Conservation (phyloP, 2,888 invertebrate genomes). For the Archaeoteleia sp. region DNA sequence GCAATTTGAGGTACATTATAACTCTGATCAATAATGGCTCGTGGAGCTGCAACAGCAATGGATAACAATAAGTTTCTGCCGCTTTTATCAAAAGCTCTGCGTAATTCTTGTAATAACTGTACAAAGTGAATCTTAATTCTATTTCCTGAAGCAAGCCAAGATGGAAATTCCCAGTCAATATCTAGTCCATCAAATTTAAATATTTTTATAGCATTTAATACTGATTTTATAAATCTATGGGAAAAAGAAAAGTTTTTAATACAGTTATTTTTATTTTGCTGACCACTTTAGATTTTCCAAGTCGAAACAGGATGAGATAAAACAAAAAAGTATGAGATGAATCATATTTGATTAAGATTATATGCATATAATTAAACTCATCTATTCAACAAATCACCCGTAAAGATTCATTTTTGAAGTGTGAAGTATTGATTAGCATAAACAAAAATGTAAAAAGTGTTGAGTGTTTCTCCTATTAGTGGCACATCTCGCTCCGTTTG, state of each 20-base stretch:
- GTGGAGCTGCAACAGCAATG: conserved; percentile 87
- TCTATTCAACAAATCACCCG: no score
- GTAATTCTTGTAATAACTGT: conserved; percentile 84
- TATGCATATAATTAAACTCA: no score
- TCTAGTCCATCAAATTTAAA: conserved; percentile 83
- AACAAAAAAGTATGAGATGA: no score
- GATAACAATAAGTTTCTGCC: conserved; percentile 80
- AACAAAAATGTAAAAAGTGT: no score
- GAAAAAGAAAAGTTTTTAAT: conserved; percentile 46
- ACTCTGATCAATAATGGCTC: conserved; percentile 83
- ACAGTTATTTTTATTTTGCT: background rate
- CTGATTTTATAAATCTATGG: conserved; percentile 78
- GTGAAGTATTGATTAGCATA: no score
- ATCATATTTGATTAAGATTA: no score
- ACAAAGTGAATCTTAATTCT: conserved; percentile 84
- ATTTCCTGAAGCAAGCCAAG: conserved; percentile 72
- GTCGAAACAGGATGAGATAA: background rate
- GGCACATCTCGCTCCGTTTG: background rate
- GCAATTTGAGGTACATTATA: conserved; percentile 88
- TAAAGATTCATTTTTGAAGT: no score
- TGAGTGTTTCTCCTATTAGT: no score
- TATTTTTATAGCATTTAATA: conserved; percentile 76
- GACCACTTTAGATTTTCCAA: no score
- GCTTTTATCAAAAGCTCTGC: conserved; percentile 79
- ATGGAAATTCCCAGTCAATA: conserved; percentile 93